phyloP scores from a whole-genome alignment of 2,797 vertebrate genomes.

The Coendou prehensilis region DNA sequence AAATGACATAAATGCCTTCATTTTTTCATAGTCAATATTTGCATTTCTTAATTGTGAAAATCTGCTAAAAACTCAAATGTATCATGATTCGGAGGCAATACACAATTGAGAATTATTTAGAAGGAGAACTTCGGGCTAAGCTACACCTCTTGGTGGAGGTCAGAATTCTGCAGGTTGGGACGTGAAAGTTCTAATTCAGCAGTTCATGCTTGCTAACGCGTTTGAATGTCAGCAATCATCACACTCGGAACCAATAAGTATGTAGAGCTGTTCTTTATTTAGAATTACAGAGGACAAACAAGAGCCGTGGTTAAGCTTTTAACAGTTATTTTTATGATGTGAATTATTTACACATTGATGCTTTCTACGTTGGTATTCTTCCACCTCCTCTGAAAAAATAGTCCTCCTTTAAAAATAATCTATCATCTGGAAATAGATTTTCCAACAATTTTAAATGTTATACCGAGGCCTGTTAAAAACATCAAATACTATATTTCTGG shows the following conservation, averaged over 20 bases:
- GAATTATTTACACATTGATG: conserved; percentile 48
- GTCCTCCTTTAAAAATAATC: neutral
- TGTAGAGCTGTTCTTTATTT: conserved; percentile 48
- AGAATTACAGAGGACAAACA: conserved; percentile 53
- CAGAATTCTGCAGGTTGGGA: conserved; percentile 35
- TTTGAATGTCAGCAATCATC: conserved; percentile 40
- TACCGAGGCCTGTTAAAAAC: neutral
- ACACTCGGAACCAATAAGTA: neutral
- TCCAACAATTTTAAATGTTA: conserved; percentile 12
- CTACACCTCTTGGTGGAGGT: conserved; percentile 41
- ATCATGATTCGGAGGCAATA: conserved; percentile 43
- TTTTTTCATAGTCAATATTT: conserved; percentile 80
- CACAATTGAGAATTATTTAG: conserved; percentile 38
- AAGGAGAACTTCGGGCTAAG: conserved; percentile 62
- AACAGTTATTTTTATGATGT: conserved; percentile 61
- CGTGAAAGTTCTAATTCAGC: conserved; percentile 24
- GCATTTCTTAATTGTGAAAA: conserved; percentile 77
- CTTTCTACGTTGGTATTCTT: conserved; percentile 26
- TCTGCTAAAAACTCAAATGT: conserved; percentile 68
- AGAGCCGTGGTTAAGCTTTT: conserved; percentile 44
- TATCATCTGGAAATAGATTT: conserved; percentile 29
- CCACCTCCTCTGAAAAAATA: conserved; percentile 50
- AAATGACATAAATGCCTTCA: conserved; percentile 77
- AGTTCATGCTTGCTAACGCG: neutral
- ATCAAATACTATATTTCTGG: conserved; percentile 8